Evolutionary conservation across 2,888 invertebrate species (phyloP).

Genomic region (Nebria salina): DNA sequence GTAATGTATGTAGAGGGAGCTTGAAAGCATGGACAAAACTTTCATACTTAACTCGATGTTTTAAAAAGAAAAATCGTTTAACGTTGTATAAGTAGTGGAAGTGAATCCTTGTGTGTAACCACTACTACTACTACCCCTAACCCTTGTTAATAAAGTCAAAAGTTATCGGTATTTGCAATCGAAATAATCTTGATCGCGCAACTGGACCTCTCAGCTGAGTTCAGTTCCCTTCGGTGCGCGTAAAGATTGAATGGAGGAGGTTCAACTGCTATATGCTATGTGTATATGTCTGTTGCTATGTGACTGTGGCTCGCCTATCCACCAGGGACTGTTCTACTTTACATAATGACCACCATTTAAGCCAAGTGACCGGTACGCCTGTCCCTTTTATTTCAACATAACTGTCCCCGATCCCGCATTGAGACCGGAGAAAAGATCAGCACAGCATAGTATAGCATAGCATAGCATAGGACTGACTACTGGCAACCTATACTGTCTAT

Average conservation of each 20-base stretch:
- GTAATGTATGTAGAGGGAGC: neutral
- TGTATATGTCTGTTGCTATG: too few relatives aligned
- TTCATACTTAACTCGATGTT: neutral
- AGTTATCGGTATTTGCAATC: slow-evolving; percentile 2
- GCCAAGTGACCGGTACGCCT: slow-evolving; percentile 56
- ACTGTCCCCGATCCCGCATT: slow-evolving; percentile 27
- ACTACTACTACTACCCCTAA: too few relatives aligned
- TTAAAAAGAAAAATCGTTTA: too few relatives aligned
- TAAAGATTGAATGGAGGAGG: slow-evolving; percentile 19
- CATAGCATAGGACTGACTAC: neutral
- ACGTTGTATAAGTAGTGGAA: too few relatives aligned
- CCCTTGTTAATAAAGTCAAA: neutral
- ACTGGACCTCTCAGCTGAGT: slow-evolving; percentile 15
- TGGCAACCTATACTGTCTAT: neutral
- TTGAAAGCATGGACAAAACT: neutral
- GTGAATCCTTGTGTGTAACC: too few relatives aligned
- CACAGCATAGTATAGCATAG: too few relatives aligned
- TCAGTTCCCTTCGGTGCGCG: neutral
- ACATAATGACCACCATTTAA: slow-evolving; percentile 62
- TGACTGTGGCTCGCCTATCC: slow-evolving; percentile 15
- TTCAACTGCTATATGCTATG: neutral
- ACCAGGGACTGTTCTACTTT: slow-evolving; percentile 59
- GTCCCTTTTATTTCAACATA: slow-evolving; percentile 59
- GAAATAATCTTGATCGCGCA: neutral
- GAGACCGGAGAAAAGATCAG: neutral